Evolutionary conservation across 1,140 invertebrate species (phyloP), one percentile per base, ranked within the genome.

Genomic region (Venustaconcha ellipsiformis): DNA sequence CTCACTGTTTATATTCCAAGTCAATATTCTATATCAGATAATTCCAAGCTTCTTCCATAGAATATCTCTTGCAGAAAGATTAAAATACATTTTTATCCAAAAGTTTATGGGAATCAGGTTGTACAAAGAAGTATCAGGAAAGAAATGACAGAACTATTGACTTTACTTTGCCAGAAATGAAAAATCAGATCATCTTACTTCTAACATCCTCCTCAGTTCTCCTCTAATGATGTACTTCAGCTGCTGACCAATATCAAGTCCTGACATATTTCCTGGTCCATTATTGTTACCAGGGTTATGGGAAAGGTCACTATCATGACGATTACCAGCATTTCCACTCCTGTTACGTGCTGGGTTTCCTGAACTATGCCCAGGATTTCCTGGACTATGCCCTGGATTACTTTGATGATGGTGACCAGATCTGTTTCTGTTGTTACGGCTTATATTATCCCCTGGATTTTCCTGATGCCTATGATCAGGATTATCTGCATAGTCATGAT

Each of bases 201-300:
- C 82, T 82, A 88, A 83, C 57, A 88, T 88, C 69, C 81, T 83
- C 26, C 86, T 79, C 63, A 88, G 74, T 80, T 88, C 87, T 57
- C 81, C 79, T 58, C 86, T 74, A 3, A 88, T 83, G 60, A 87
- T 80, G 26, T 76, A 57, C 73, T 88, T 85, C 62, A 88, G 65
- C 68, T 87, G 82, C 64, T 72, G 57, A n/a, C 84, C 86, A n/a
- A 88, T 37, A 70, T 84, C 82, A 15, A 72, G 67, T 23, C 77
- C 78, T 20, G 62, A 64, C 30, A 73, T n/a, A 17, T 56, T 57
- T 2, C 57, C 55, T 26, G 37, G 37, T 14, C 15, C 59, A 62
- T 62, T 62, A 23, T 62, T 62, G 59, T 23, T 62, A 62, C 18
- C 18, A 23, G 59, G 59, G 20, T n/a, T 62, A 18, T 14, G 18